A percentile compares a stretch with the other conserved stretches of the same genome.
phyloP scores from a whole-genome alignment of 1,140 invertebrate species.

The Mya arenaria region DNA sequence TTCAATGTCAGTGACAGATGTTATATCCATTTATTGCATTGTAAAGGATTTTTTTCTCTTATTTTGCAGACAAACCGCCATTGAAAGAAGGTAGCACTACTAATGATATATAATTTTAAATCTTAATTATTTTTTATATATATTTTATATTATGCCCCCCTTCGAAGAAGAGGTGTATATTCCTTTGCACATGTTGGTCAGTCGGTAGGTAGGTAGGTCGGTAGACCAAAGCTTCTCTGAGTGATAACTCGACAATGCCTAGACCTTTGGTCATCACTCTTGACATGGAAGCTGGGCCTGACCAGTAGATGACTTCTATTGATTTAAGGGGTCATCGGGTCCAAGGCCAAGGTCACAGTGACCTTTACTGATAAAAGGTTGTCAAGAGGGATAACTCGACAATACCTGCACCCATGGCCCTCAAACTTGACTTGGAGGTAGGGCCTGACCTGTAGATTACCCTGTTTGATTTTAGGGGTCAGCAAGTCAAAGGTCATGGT shows the following conservation, averaged over 20 bases:
- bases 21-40: background rate
- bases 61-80: constrained; percentile 32
- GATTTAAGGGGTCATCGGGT: too few relatives aligned
- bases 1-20: background rate
- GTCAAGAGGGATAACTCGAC: too few relatives aligned
- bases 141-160: background rate
- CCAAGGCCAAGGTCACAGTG: too few relatives aligned
- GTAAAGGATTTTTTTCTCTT: background rate
- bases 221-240: background rate
- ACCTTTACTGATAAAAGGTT: too few relatives aligned
- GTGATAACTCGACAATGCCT: background rate
- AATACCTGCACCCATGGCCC: too few relatives aligned
- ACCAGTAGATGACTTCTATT: too few relatives aligned
- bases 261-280: background rate
- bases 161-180: background rate
- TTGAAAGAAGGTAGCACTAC: constrained; percentile 35
- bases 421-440: too few relatives aligned
- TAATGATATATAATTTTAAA: background rate
- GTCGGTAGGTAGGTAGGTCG: background rate
- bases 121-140: background rate
- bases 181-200: background rate
- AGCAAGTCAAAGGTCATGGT: too few relatives aligned
- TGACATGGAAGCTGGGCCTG: too few relatives aligned
- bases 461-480: too few relatives aligned
- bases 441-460: too few relatives aligned